Evolutionary conservation across 1,140 invertebrate genomes (phyloP), one percentile per base, ranked within the genome.

Genomic region (Apis florea): DNA sequence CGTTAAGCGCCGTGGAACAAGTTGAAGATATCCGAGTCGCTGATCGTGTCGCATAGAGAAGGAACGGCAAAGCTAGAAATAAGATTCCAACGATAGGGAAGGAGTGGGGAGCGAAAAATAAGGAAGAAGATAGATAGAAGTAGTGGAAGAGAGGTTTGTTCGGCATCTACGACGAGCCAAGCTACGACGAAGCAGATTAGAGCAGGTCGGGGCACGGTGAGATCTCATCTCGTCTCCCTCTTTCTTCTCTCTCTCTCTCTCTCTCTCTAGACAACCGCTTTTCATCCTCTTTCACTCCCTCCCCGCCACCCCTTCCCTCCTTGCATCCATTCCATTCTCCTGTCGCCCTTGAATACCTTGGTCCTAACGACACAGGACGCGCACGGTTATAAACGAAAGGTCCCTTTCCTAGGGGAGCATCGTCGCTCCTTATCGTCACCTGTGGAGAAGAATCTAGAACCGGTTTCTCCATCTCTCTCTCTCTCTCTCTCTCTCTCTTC

Each of bases 161-260:
- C 40, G 83, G 72, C 13, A 77, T 77, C 73, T 83, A 67, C 72
- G 17, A 63, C 11, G 56, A 54, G 53, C 53, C 31, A 40, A 40
- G 31, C 4, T 40, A 88, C 63, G 77, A 51, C 69, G 66, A 78
- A 74, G 81, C 73, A 88, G 83, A 88, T 88, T 88, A 88, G 87
- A 86, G 87, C 82, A 88, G 87, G 87, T 88, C 87, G 82, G 87
- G 87, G 83, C 64, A 84, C 75, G 40, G 31, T 24, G 56, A 69
- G 58, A 80, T 83, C 64, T 77, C 68, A 68, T 78, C 63, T 58
- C 56, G 47, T 54, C 68, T 40, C 4, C 31, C 31, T 31, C 31
- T 31, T 31, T 5, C 31, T 31, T 5, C 31, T 40, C 31, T 40
- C 4, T 40, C 31, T 40, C 31, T 40, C 31, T 40, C 70, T 53